Conservation (phyloP, 2,888 invertebrate genomes). For the Apamea monoglypha region DNA sequence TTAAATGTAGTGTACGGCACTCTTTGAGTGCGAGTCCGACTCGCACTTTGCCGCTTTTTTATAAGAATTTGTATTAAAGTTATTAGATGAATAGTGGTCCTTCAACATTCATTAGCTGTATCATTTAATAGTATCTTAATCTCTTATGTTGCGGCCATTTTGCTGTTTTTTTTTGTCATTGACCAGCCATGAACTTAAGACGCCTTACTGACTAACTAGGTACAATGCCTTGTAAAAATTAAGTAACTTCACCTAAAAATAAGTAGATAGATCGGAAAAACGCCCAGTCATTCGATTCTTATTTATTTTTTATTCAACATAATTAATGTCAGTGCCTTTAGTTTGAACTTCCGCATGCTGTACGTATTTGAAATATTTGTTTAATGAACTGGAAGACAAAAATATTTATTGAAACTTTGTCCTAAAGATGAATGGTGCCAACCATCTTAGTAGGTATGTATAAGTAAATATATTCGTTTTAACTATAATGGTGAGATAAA, state of each 20-base stretch:
- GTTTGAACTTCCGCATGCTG: slow-evolving; percentile 24
- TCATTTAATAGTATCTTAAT: neutral
- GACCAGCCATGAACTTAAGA: neutral
- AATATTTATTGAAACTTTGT: neutral
- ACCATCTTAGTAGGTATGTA: neutral
- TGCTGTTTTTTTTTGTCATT: neutral
- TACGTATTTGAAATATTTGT: slow-evolving; percentile 32
- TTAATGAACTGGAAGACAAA: neutral
- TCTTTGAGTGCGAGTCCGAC: no score
- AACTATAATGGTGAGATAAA: neutral
- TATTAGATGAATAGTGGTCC: no score
- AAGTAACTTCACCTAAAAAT: neutral
- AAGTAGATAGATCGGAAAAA: slow-evolving; percentile 1
- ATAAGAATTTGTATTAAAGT: no score
- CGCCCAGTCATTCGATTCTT: slow-evolving; percentile 27
- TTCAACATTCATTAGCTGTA: neutral
- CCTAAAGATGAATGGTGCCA: neutral
- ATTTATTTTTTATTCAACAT: slow-evolving; percentile 40
- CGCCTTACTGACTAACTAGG: no score
- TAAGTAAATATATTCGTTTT: neutral
- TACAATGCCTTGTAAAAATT: neutral
- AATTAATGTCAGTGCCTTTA: slow-evolving; percentile 23
- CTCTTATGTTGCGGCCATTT: neutral
- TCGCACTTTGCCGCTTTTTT: no score
- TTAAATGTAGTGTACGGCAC: no score